Evolutionary conservation across 2,113 vertebrate genomes (phyloP).

Genomic region (Tor tambroides): DNA sequence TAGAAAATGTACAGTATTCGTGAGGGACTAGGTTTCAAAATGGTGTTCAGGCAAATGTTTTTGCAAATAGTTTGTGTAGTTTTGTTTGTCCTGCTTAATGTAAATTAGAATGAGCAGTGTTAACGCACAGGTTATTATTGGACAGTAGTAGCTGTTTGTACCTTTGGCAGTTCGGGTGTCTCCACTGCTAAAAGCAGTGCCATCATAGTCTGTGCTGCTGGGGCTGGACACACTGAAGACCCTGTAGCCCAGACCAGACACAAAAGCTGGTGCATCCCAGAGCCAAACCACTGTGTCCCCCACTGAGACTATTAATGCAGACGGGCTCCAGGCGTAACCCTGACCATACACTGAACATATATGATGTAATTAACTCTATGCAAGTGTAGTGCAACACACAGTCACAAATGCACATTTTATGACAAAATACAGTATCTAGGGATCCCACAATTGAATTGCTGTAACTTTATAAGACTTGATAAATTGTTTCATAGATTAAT

Average conservation of each 20-base stretch:
- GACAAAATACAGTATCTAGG: not conserved
- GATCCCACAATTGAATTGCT: not conserved
- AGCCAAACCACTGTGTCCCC: conserved; percentile 81
- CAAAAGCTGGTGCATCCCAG: conserved; percentile 75
- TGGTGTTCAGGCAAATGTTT: not conserved
- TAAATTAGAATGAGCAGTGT: not conserved
- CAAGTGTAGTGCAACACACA: not conserved
- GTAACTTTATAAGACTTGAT: too few relatives aligned
- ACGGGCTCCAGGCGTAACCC: conserved; percentile 81
- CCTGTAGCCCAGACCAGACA: conserved; percentile 69
- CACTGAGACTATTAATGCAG: conserved; percentile 69
- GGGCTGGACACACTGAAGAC: conserved; percentile 82
- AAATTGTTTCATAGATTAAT: too few relatives aligned
- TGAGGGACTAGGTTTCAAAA: not conserved
- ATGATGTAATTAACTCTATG: not conserved
- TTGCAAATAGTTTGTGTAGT: not conserved
- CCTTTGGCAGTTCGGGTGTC: conserved; percentile 70
- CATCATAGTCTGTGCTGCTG: conserved; percentile 71
- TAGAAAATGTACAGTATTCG: not conserved
- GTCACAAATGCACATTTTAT: too few relatives aligned
- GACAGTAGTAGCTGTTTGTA: conserved; percentile 52
- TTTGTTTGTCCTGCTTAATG: not conserved
- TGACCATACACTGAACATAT: conserved; percentile 71
- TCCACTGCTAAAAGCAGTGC: conserved; percentile 76
- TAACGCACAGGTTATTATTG: not conserved